A percentile compares a stretch with the other conserved stretches of the same genome.
These are phyloP conservation scores for Festucalex cinctus DNA, from an alignment of 2,113 vertebrate species.

Conservation along the genomic window DNA sequence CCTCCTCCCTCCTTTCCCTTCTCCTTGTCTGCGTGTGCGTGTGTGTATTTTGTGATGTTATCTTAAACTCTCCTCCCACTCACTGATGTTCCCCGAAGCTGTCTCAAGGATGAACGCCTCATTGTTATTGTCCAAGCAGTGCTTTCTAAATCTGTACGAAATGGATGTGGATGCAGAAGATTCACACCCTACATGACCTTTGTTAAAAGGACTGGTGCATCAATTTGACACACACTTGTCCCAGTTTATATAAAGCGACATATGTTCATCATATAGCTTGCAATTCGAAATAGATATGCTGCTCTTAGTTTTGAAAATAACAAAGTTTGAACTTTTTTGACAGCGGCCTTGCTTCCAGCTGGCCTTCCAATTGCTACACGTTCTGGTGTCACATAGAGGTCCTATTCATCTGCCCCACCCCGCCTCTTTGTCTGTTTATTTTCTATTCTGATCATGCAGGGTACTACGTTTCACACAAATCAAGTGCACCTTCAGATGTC, in stretches of 20 bases:
- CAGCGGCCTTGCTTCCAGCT: slow-evolving; percentile 44
- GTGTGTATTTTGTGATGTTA: slow-evolving; percentile 61
- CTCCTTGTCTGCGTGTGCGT: slow-evolving; percentile 47
- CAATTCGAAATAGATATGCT: background rate
- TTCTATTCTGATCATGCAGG: slow-evolving; percentile 62
- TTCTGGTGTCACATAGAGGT: slow-evolving; percentile 24
- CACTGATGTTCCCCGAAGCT: slow-evolving; percentile 70
- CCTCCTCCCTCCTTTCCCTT: slow-evolving; percentile 45
- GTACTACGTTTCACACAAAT: slow-evolving; percentile 63
- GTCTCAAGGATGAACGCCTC: slow-evolving; percentile 69
- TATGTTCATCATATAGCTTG: background rate
- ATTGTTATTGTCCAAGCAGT: slow-evolving; percentile 70
- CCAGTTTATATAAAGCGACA: background rate
- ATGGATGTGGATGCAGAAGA: slow-evolving; percentile 1
- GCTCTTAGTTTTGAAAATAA: background rate
- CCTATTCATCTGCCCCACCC: slow-evolving; percentile 53
- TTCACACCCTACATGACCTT: background rate
- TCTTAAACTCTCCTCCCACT: slow-evolving; percentile 73
- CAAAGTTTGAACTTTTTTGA: slow-evolving; percentile 44
- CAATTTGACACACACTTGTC: slow-evolving; percentile 5
- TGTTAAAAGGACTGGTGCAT: slow-evolving; percentile 19
- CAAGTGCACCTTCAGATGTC: slow-evolving; percentile 67
- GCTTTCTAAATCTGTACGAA: slow-evolving; percentile 31
- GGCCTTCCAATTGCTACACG: slow-evolving; percentile 38
- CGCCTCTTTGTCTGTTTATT: slow-evolving; percentile 49